Evolutionary conservation across 2,113 vertebrate species (phyloP), one percentile per base, ranked within the genome.

Genomic region (Sarotherodon lohbergeri): DNA sequence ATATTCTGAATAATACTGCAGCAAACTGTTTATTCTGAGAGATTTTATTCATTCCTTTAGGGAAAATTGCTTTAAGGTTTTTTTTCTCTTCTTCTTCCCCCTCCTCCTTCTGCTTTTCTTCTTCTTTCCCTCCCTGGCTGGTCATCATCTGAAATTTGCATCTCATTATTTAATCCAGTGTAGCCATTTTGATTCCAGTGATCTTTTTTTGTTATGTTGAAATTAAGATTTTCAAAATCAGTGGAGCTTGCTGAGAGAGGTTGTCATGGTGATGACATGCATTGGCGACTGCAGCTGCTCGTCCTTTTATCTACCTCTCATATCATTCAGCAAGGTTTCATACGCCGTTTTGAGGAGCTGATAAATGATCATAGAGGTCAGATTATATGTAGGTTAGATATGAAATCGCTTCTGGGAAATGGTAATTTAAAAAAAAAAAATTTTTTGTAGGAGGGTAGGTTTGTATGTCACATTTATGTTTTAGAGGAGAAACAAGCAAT

Each of bases 271-370:
- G 93, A 94, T 92, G 90, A 92, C 84, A 52, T 93, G 94, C 91
- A 91, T 93, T 90, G 88, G 89, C 90, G 89, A 89, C 86, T 87
- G 89, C 93, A 94, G 92, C 94, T 95, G 91, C 92, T 92, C 94
- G 87, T 93, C 89, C 57, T 80, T 90, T 92, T 88, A 93, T 95
- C 94, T 95, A 92, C 93, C 94, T 94, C 95, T 94, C 93, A 83
- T 91, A 92, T 89, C 91, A 90, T 84, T 90, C 90, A 85, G 93
- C 88, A 61, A 92, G 88, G 85, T 88, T 94, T 92, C 86, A 48
- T 79, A 82, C 4, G 16, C 83, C 9, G n/a, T 86, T 66, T 66
- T 50, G 61, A 85, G 82, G 90, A 84, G 87, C 87, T 91, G 89
- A 90, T 88, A 71, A 89, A 90, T 89, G 56, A 91, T 90, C 80